Percentiles rank a stretch among this genome's conserved stretches.
These are phyloP conservation scores for Brenthis hecate DNA, from an alignment of 2,888 invertebrate genomes.

Conservation along the genomic window DNA sequence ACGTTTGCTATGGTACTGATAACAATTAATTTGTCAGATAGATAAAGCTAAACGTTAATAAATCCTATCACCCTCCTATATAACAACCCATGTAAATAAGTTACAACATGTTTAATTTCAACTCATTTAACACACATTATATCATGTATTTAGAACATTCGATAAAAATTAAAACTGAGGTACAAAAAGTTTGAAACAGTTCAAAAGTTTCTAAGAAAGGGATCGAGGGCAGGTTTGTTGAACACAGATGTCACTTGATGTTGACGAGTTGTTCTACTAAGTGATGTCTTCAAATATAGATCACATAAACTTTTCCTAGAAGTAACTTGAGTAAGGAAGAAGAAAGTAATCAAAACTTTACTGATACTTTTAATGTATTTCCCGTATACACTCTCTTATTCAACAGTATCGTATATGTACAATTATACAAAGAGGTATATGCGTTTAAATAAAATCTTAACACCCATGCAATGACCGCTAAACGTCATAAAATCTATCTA, in stretches of 20 bases:
- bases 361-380: too few species aligned
- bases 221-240: conserved; percentile 72
- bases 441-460: neutral
- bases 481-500: neutral
- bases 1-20: too few species aligned
- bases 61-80: too few species aligned
- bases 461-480: neutral
- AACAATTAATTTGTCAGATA: too few species aligned
- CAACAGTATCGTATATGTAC: too few species aligned
- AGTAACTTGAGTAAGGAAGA: conserved; percentile 1
- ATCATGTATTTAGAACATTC: neutral
- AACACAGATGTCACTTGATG: conserved; percentile 69
- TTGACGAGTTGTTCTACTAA: conserved; percentile 54
- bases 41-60: too few species aligned
- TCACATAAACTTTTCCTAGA: conserved; percentile 28
- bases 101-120: too few species aligned
- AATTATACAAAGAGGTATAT: too few species aligned
- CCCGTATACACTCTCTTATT: too few species aligned
- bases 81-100: too few species aligned
- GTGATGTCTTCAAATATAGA: conserved; percentile 59
- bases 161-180: conserved; percentile 43
- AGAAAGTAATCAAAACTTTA: too few species aligned
- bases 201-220: conserved; percentile 75
- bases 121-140: conserved; percentile 4
- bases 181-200: conserved; percentile 54